Conservation (phyloP, 2,888 invertebrate genomes). For the Dilophus febrilis region DNA sequence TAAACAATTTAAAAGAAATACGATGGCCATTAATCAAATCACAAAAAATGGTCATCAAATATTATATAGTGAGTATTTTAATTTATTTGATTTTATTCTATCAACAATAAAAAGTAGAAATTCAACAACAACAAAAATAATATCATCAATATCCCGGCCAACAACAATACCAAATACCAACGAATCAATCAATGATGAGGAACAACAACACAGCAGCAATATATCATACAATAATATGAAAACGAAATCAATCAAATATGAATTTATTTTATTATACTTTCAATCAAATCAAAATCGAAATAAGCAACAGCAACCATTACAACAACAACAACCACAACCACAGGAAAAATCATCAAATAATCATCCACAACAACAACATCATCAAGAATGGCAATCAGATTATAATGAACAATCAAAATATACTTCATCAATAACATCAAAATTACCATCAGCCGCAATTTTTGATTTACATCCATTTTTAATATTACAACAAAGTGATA, state of each 20-base stretch:
- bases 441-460: conserved; percentile 1
- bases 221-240: conserved; percentile 2
- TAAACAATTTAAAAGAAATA: not conserved
- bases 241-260: conserved; percentile 19
- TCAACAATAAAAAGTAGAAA: no score
- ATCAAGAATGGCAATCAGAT: conserved; percentile 8
- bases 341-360: not conserved
- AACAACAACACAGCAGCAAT: not conserved
- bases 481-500: conserved; percentile 25
- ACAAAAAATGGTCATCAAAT: not conserved
- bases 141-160: not conserved
- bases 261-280: conserved; percentile 29
- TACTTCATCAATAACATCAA: conserved; percentile 3
- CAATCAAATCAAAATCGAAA: conserved; percentile 2
- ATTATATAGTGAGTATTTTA: conserved; percentile 20
- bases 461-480: conserved; percentile 28
- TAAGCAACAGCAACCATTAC: not conserved
- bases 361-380: no score
- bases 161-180: not conserved
- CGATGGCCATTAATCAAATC: not conserved
- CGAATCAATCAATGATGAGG: conserved; percentile 1
- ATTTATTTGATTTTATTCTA: conserved; percentile 25
- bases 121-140: not conserved
- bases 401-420: not conserved
- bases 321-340: no score